Evolutionary conservation across 2,888 invertebrate species (phyloP).

Genomic region (Zeuzera pyrina): DNA sequence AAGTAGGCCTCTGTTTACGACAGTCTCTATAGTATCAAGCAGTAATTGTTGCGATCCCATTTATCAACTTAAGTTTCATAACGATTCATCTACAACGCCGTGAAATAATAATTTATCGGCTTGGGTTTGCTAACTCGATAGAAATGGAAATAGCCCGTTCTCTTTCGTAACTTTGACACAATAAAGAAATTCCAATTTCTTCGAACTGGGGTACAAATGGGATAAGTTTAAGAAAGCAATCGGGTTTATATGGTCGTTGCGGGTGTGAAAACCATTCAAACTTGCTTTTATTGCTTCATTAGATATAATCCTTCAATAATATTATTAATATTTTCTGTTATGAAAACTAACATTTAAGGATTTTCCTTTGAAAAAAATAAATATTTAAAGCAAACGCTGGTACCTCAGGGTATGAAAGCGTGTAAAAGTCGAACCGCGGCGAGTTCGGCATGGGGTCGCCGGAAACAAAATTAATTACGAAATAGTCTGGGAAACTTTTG

Average conservation of each 20-base stretch:
- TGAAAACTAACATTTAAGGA: constrained; percentile 3
- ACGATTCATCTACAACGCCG: constrained; percentile 20
- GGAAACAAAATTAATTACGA: constrained; percentile 63
- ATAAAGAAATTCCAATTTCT: constrained; percentile 65
- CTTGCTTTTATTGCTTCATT: constrained; percentile 56
- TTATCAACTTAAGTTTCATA: constrained; percentile 41
- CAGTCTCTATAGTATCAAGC: constrained; percentile 20
- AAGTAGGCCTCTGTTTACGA: too few relatives aligned
- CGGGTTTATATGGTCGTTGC: constrained; percentile 68
- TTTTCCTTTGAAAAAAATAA: constrained; percentile 4
- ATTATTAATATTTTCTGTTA: constrained; percentile 25
- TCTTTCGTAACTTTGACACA: constrained; percentile 58
- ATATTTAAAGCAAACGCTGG: constrained; percentile 7
- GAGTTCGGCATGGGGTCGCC: constrained; percentile 34
- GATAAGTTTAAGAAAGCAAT: constrained; percentile 71
- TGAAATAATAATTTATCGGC: constrained; percentile 45
- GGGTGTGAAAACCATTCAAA: constrained; percentile 60
- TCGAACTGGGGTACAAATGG: constrained; percentile 59
- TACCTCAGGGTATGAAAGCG: constrained; percentile 13
- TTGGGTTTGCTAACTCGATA: constrained; percentile 44
- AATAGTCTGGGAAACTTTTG: constrained; percentile 57
- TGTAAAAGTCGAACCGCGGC: constrained; percentile 25
- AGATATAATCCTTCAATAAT: constrained; percentile 45
- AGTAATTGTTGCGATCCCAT: constrained; percentile 29
- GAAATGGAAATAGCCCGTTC: constrained; percentile 60